Conservation (phyloP, 2,113 vertebrate genomes). For the Psammodynastes pulverulentus region DNA sequence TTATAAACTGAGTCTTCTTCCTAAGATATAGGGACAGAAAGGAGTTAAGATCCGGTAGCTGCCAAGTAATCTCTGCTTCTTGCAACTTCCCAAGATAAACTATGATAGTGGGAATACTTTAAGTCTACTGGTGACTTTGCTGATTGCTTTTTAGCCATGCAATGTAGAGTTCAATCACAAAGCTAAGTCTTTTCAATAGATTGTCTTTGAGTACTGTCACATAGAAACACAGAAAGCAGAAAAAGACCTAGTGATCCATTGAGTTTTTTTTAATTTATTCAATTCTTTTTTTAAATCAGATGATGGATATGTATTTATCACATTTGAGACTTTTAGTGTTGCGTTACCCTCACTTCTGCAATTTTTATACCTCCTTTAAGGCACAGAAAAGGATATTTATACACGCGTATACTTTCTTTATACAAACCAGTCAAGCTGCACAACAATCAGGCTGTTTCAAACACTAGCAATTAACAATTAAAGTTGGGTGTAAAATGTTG, state of each 20-base stretch:
- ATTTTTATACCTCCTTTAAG: neutral
- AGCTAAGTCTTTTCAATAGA: neutral
- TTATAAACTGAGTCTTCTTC: neutral
- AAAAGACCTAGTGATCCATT: neutral
- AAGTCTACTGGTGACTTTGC: neutral
- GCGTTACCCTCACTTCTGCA: neutral
- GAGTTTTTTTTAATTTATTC: neutral
- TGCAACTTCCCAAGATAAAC: neutral
- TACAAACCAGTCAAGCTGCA: neutral
- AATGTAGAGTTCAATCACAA: neutral
- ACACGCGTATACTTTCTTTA: neutral
- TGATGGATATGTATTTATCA: neutral
- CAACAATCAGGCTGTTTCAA: neutral
- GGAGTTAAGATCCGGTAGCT: too few species aligned
- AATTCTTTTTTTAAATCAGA: neutral
- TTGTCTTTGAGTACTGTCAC: neutral
- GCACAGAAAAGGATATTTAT: neutral
- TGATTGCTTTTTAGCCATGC: neutral
- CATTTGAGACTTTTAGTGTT: neutral
- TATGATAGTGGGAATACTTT: neutral
- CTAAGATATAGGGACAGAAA: neutral
- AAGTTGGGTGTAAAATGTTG: neutral
- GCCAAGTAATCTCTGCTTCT: neutral
- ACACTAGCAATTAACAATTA: neutral
- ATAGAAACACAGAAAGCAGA: neutral